Base-by-base conservation (phyloP, 2,888 invertebrate genomes). In the Autographa pulchrina region DNA sequence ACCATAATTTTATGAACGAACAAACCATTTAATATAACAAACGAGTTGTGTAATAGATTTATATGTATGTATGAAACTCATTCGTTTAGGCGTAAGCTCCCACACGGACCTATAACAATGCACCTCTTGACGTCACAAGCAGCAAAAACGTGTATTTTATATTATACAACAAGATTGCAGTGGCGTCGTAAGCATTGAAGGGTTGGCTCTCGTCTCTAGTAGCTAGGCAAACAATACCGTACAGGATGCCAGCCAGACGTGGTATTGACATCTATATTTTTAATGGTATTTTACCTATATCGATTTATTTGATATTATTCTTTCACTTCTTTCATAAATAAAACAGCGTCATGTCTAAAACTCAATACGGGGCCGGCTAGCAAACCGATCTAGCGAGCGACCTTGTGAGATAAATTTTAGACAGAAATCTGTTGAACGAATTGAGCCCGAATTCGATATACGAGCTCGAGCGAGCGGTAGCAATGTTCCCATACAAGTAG, bases 81-180 rank as follows among this genome's bases (percentile, higher is more conserved):
- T 70, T 79, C 66, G 63, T 78, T 78, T 78, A 60, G 61, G 61
- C 52, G 31, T 65, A 63, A 72, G 67, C 70, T 74, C 68, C 54
- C 63, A 60, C 41, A 72, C 66, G 54, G 70, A 70, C 72, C 63
- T 75, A 75, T 72, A 79, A 80, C 80, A 82, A 80, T 80, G 80
- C 80, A 80, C 61, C 67, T 72, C 82, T 82, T 69, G 74, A 82
- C 70, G 82, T 80, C 77, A 82, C 25, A 70, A 62, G 54, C 76
- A 81, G 73, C 70, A 70, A 74, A 74, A 77, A 79, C 74, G 59
- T 68, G 59, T 74, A 72, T 70, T 66, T 70, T 66, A 74, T 77
- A 74, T 63, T 71, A 69, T 72, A 77, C 35, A 63, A 77, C 78
- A 65, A 70, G 66, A 74, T 69, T 81, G 68, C 77, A 74, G 61